Base-by-base conservation (phyloP, 1,140 invertebrate genomes). In the Phenacoccus solenopsis region DNA sequence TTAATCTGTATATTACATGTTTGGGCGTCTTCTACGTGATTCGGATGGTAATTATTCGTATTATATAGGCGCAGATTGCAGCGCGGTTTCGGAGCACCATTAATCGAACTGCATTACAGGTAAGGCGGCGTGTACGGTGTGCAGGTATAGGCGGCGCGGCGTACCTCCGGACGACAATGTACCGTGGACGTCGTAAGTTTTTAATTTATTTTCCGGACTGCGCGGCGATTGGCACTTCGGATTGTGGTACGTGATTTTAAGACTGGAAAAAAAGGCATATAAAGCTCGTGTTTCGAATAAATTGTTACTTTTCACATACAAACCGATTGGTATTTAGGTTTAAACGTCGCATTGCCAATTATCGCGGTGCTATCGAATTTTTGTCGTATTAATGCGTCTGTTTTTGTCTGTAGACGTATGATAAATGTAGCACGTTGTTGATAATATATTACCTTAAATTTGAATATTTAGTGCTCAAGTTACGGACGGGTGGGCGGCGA, bases 1-100 rank as follows among this genome's bases (percentile, higher is more conserved):
- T 64, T 64, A 64, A 64, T 64, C 59, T 64, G 59, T 64, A 16
- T 64, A 64, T 64, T 64, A 64, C 59, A 64, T 64, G 59, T 64
- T 64, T 64, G 59, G 59, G 59, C 59, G 59, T 64, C 59, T 64
- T 64, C 10, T 64, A 64, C 59, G 59, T 64, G 59, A 64, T 64
- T 64, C 25, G 59, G 59, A 20, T 64, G 21, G 20, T 64, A 64
- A 64, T 64, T 64, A 64, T 64, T 27, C 25, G 59, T 9, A 64
- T 64, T 64, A 25, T 27, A 64, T 24, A 5, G 20, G 38, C 20
- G 16, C 5, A 49, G 5, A n/a, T n/a, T n/a, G n/a, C n/a, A n/a
- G 30, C 30, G 16, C 38, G 38, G 16, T 49, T 49, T 49, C 20
- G 38, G 30, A 7, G 13, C 13, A 13, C 13, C 30, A 7, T 16